These are phyloP conservation scores for Elymnias hypermnestra DNA, from an alignment of 1,140 invertebrate genomes.

Conservation along the genomic window DNA sequence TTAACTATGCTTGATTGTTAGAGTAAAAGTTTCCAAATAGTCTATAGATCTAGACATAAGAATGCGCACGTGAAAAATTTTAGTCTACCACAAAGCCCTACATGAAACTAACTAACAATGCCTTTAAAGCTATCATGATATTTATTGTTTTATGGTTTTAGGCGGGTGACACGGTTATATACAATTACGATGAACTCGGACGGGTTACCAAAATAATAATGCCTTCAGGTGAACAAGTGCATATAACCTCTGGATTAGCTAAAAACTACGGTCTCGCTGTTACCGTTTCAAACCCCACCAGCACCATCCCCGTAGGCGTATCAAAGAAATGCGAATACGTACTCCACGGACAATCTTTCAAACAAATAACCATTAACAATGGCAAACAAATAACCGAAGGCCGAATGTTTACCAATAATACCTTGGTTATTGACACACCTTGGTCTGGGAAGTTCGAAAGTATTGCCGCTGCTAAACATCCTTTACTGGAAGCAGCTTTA, in stretches of 20 bases:
- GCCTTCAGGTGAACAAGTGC: conserved; percentile 92
- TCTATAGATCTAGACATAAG: too few species aligned
- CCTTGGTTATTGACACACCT: conserved; percentile 82
- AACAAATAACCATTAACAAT: conserved; percentile 77
- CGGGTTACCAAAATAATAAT: conserved; percentile 89
- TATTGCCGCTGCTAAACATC: conserved; percentile 88
- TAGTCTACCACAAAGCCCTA: too few species aligned
- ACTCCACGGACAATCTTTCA: conserved; percentile 76
- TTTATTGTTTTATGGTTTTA: conserved; percentile 42
- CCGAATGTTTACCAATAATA: conserved; percentile 86
- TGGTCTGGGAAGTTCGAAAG: conserved; percentile 84
- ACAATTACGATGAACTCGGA: conserved; percentile 92
- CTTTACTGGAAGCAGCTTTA: conserved; percentile 89
- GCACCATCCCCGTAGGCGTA: conserved; percentile 68
- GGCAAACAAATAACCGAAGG: conserved; percentile 83
- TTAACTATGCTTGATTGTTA: too few species aligned
- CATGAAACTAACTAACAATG: too few species aligned
- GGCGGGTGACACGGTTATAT: conserved; percentile 92
- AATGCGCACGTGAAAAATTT: too few species aligned
- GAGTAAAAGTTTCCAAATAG: too few species aligned
- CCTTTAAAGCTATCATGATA: not conserved
- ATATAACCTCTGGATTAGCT: conserved; percentile 84
- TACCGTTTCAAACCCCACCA: conserved; percentile 77
- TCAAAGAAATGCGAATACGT: conserved; percentile 78
- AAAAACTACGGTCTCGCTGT: conserved; percentile 85